phyloP scores from a whole-genome alignment of 2,888 invertebrate species.

The Troilus luridus region DNA sequence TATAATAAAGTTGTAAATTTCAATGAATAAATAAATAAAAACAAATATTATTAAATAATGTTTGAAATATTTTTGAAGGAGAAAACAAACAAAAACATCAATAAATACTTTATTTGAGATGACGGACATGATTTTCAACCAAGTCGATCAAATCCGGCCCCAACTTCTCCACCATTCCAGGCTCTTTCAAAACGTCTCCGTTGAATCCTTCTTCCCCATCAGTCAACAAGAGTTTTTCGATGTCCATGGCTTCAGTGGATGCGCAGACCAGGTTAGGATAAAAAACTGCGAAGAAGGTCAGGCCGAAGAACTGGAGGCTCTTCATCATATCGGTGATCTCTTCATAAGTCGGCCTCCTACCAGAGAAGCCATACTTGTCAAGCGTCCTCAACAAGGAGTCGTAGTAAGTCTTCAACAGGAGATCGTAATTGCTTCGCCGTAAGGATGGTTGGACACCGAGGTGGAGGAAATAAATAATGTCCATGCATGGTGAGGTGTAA shows the following conservation, averaged over 20 bases:
- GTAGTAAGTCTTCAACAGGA: slow-evolving; percentile 15
- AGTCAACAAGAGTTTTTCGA: neutral
- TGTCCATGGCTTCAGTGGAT: neutral
- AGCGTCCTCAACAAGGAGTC: neutral
- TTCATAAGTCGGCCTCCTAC: neutral
- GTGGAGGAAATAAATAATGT: neutral
- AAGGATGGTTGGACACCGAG: neutral
- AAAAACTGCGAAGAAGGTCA: neutral
- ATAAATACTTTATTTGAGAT: neutral
- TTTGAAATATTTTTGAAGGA: no score
- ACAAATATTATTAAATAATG: no score
- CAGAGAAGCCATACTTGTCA: neutral
- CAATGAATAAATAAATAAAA: no score
- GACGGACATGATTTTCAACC: neutral
- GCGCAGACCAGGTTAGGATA: neutral
- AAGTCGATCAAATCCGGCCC: neutral
- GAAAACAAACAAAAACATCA: no score
- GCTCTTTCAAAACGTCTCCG: neutral
- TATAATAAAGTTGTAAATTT: no score
- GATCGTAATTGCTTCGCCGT: neutral
- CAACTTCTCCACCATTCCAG: neutral
- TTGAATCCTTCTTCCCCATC: neutral
- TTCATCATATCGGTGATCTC: neutral
- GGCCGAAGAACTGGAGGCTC: neutral
- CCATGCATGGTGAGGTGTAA: neutral